Conservation (phyloP, 2,797 vertebrate genomes). For the Lophius americanus region DNA sequence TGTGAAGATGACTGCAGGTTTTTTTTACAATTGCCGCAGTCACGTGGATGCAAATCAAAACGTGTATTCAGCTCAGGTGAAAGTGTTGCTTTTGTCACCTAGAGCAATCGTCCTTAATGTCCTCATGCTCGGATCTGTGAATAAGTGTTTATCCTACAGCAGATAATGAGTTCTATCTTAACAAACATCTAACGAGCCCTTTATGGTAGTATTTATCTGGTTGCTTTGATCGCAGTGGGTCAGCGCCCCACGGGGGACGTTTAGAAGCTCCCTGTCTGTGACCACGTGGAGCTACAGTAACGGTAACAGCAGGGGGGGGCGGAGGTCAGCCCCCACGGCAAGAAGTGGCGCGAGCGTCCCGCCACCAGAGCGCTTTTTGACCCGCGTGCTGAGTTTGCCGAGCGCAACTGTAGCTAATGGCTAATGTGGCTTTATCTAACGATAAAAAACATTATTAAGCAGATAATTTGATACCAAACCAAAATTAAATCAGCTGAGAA, state of each 20-base stretch:
- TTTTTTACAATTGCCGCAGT: neutral
- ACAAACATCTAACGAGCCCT: conserved; percentile 47
- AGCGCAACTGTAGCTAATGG: neutral
- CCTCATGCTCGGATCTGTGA: conserved; percentile 1
- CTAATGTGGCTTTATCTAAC: neutral
- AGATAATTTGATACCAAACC: neutral
- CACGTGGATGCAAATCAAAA: conserved; percentile 27
- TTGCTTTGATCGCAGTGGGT: conserved; percentile 29
- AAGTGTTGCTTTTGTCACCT: conserved; percentile 68
- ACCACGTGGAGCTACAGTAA: conserved; percentile 49
- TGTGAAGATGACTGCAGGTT: neutral
- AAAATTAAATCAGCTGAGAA: neutral
- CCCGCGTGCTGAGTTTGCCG: conserved; percentile 21
- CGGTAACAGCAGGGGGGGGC: conserved; percentile 24
- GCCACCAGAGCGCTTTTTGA: neutral
- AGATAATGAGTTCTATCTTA: conserved; percentile 51
- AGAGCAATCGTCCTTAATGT: conserved; percentile 51
- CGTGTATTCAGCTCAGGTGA: conserved; percentile 58
- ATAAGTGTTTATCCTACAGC: conserved; percentile 30
- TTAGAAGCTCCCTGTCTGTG: conserved; percentile 9
- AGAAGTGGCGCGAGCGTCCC: neutral
- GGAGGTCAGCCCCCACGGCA: too few species aligned
- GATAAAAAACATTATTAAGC: neutral
- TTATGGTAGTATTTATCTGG: conserved; percentile 41
- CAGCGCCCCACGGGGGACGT: conserved; percentile 40